These are phyloP conservation scores for Rutilus rutilus DNA, from an alignment of 2,113 vertebrate species.

Conservation along the genomic window DNA sequence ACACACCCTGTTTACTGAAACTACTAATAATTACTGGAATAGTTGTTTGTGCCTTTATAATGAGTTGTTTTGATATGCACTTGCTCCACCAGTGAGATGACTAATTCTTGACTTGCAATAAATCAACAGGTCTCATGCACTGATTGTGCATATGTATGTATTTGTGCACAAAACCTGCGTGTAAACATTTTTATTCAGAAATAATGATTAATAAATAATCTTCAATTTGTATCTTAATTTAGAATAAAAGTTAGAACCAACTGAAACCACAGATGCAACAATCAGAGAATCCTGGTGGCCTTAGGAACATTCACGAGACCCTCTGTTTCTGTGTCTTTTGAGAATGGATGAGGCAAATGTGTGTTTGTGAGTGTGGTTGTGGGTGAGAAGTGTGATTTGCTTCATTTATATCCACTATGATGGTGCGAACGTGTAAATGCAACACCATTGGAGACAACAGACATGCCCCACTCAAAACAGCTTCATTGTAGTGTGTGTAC, in stretches of 20 bases:
- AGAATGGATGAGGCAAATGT: background rate
- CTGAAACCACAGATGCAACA: background rate
- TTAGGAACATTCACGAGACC: background rate
- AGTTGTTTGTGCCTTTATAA: constrained; percentile 14
- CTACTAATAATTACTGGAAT: background rate
- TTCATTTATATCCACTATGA: constrained; percentile 5
- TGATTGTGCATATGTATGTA: background rate
- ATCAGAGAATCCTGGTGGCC: background rate
- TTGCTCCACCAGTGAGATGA: constrained; percentile 8
- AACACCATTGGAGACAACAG: constrained; percentile 11
- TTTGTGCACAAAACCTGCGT: background rate
- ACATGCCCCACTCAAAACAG: background rate
- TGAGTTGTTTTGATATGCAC: constrained; percentile 28
- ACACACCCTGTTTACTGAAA: constrained; percentile 16
- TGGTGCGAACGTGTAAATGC: constrained; percentile 4
- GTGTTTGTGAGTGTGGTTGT: constrained; percentile 6
- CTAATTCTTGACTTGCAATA: background rate
- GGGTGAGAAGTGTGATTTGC: background rate
- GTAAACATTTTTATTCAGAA: background rate
- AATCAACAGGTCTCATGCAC: background rate
- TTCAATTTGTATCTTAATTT: background rate
- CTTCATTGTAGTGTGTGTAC: background rate
- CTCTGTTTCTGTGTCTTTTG: no score
- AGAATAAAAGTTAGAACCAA: background rate
- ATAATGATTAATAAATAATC: background rate